Base-by-base conservation (phyloP, 1,140 invertebrate species). In the Brachionus paranguensis region DNA sequence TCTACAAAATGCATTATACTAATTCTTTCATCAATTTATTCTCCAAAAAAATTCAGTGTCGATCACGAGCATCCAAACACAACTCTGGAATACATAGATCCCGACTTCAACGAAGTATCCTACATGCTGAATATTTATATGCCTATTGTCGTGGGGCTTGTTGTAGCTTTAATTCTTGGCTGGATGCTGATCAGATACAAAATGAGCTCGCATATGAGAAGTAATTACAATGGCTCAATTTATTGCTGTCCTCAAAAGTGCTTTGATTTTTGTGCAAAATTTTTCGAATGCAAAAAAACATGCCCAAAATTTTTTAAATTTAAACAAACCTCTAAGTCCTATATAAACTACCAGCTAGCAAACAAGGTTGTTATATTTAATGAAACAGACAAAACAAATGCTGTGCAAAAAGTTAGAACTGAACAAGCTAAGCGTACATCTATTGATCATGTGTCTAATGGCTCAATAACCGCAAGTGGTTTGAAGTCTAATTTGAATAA, bases 251-350 rank as follows among this genome's bases (percentile, higher is more conserved):
- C 78, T 0, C 50, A 81, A 27, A 43, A 60, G 14, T 81, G 78
- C 41, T 81, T 64, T 37, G 78, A 81, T 43, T 81, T 81, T 81
- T 81, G 78, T 81, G 78, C 43, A 27, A 76, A 76, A 50, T 76
- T 76, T 76, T 76, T 76, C 12, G 72, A 76, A 29, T 76, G 72
- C 47, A 76, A 50, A 76, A 50, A 47, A 2, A 76, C 27, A 50
- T 37, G 41, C n/a, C 43, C 41, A n/a, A 50, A 50, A 33, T 12
- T 47, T n/a, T 45, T 50, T 8, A 76, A 50, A 29, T 76, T 76
- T 7, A 76, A 76, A 43, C 53, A 76, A 50, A 4, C 72, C 7
- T 11, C 45, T 29, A 45, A 50, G n/a, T 14, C 43, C 11, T n/a
- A 72, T 43, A 43, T 72, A 41, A 72, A 72, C 37, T 72, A 72